Evolutionary conservation across 2,113 vertebrate genomes (phyloP), one percentile per base, ranked within the genome.

Genomic region (Capreolus pygargus): DNA sequence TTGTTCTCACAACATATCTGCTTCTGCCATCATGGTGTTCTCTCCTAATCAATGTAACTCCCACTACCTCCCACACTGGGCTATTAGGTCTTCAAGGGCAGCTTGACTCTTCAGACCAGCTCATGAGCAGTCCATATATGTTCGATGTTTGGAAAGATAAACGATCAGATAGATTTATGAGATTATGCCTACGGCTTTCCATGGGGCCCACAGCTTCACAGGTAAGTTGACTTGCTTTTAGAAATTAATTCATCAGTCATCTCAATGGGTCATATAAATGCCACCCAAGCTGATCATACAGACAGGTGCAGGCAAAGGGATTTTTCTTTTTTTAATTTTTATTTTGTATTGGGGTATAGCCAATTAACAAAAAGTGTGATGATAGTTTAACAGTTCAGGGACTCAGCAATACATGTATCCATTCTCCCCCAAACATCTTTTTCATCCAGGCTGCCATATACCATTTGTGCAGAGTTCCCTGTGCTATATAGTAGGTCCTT

Each of bases 21-120:
- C 28, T 25, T n/a, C 1, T 1, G 2, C n/a, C 55, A 4, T 4
- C 2, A 0, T 0, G 2, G 43, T 19, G 17, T n/a, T 43, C 12
- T 70, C 50, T 9, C 27, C 33, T 43, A 6, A 50, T 10, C 16
- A 1, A 3, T 2, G 23, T 16, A 6, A 14, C 13, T 33, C 21
- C 4, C 7, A 19, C 21, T 8, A 1, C 55, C 33, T n/a, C 36
- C 60, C 30, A 21, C 19, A 2, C 7, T 17, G 17, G n/a, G 14
- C 25, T 30, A 0, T 25, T 9, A 25, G 36, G 30, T 58, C 15
- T 30, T 43, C 67, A 61, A n/a, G 36, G 36, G 14, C 15, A 33
- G 30, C 5, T 50, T 50, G 47, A 50, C 39, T 58, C 28, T 39
- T 50, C 57, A 30, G 15, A 8, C 27, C 11, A 3, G 7, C 8